A percentile compares a stretch with the other conserved stretches of the same genome.
These are phyloP conservation scores for Sycophila texana DNA, from an alignment of 2,888 invertebrate species.

Conservation along the genomic window DNA sequence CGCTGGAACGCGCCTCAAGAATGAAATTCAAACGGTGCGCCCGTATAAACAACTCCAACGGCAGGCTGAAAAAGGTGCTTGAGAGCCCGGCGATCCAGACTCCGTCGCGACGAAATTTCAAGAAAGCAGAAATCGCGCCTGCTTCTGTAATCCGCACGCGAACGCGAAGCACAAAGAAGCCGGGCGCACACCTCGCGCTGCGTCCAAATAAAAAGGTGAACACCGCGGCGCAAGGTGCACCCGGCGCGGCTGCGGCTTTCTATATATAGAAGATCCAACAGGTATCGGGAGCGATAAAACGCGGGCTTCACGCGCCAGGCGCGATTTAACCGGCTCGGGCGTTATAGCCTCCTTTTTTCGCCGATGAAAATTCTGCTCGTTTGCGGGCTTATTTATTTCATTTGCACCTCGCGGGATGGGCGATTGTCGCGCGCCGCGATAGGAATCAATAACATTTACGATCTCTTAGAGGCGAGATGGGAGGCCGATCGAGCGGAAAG, in stretches of 20 bases:
- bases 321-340: constrained; percentile 25
- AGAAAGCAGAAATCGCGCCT: constrained; percentile 37
- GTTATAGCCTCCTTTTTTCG: background rate
- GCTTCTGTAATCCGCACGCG: constrained; percentile 18
- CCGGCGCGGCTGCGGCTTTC: constrained; percentile 55
- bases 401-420: constrained; percentile 35
- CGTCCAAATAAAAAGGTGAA: constrained; percentile 32
- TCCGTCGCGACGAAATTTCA: constrained; percentile 53
- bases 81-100: background rate
- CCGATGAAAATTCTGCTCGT: background rate
- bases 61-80: background rate
- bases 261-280: constrained; percentile 66
- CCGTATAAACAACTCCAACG: too few relatives aligned
- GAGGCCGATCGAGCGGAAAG: background rate
- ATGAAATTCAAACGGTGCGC: background rate
- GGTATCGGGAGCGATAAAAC: constrained; percentile 67
- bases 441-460: constrained; percentile 14
- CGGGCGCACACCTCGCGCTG: background rate
- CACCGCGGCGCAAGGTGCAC: background rate
- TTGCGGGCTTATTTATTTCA: constrained; percentile 39
- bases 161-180: too few relatives aligned
- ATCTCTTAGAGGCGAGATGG: constrained; percentile 8
- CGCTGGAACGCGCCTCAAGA: background rate
- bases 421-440: background rate
- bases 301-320: constrained; percentile 63